Evolutionary conservation across 1,140 invertebrate genomes (phyloP).

Genomic region (Leptinotarsa undecemlineata): DNA sequence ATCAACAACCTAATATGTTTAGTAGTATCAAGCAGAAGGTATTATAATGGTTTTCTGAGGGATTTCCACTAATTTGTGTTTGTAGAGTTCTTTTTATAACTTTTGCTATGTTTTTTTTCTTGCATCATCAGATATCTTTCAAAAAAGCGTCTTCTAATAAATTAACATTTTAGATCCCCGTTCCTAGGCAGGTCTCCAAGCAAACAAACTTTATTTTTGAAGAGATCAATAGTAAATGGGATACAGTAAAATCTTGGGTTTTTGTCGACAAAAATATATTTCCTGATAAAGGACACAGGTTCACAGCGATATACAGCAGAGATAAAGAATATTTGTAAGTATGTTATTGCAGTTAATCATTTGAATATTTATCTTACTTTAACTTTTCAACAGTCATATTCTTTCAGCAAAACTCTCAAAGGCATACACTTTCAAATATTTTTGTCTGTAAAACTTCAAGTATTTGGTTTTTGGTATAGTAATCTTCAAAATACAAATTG

Average conservation of each 20-base stretch:
- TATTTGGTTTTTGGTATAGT: too few species aligned
- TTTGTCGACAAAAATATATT: constrained; percentile 69
- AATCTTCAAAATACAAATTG: too few species aligned
- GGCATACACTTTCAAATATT: too few species aligned
- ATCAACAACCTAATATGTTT: constrained; percentile 46
- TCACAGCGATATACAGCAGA: constrained; percentile 81
- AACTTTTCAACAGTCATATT: neutral
- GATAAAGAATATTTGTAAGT: constrained; percentile 86
- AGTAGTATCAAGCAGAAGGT: constrained; percentile 49
- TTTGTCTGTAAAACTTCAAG: too few species aligned
- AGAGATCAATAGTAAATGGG: constrained; percentile 64
- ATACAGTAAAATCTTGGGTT: constrained; percentile 64
- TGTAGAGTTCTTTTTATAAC: constrained; percentile 14
- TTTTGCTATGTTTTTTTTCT: neutral
- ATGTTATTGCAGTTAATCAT: neutral
- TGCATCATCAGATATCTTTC: constrained; percentile 4
- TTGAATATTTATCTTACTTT: too few species aligned
- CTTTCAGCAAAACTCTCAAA: too few species aligned
- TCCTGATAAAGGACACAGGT: constrained; percentile 70
- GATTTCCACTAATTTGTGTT: constrained; percentile 11
- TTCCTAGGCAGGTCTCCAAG: constrained; percentile 62
- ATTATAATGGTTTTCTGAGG: constrained; percentile 28
- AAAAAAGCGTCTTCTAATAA: neutral
- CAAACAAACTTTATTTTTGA: constrained; percentile 66
- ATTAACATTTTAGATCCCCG: constrained; percentile 62